A percentile compares a stretch with the other conserved stretches of the same genome.
phyloP scores from a whole-genome alignment of 1,140 invertebrate genomes.

The Monomorium pharaonis region DNA sequence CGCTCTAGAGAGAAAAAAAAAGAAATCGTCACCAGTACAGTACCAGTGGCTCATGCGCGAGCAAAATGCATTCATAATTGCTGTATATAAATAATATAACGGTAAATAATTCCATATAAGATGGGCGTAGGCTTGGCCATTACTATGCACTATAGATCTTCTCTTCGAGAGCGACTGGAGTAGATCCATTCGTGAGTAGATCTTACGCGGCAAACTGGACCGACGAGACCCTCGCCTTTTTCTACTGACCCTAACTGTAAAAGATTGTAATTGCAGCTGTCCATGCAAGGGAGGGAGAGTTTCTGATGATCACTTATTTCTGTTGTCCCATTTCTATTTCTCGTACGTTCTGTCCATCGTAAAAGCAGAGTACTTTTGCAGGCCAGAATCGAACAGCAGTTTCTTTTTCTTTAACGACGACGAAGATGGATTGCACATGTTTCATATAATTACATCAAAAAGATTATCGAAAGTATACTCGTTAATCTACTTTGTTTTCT shows the following conservation, averaged over 20 bases:
- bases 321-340: not conserved
- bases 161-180: slow-evolving; percentile 47
- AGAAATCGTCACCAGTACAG: not conserved
- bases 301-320: slow-evolving; percentile 59
- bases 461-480: not conserved
- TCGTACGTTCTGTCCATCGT: not conserved
- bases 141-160: slow-evolving; percentile 47
- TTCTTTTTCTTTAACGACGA: not conserved
- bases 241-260: slow-evolving; percentile 78
- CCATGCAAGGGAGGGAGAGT: slow-evolving; percentile 46
- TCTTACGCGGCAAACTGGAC: slow-evolving; percentile 77
- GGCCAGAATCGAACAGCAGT: not conserved
- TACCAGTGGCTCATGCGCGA: slow-evolving; percentile 48
- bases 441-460: not conserved
- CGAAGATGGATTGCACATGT: not conserved
- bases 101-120: slow-evolving; percentile 75
- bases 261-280: slow-evolving; percentile 64
- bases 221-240: slow-evolving; percentile 69
- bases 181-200: slow-evolving; percentile 74
- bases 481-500: not conserved
- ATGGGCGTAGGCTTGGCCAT: slow-evolving; percentile 74
- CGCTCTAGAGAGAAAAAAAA: not conserved
- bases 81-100: slow-evolving; percentile 79
- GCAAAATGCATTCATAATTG: slow-evolving; percentile 73
- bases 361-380: not conserved